These are phyloP conservation scores for Mesocricetus auratus DNA, from an alignment of 2,113 vertebrate genomes.

Conservation along the genomic window DNA sequence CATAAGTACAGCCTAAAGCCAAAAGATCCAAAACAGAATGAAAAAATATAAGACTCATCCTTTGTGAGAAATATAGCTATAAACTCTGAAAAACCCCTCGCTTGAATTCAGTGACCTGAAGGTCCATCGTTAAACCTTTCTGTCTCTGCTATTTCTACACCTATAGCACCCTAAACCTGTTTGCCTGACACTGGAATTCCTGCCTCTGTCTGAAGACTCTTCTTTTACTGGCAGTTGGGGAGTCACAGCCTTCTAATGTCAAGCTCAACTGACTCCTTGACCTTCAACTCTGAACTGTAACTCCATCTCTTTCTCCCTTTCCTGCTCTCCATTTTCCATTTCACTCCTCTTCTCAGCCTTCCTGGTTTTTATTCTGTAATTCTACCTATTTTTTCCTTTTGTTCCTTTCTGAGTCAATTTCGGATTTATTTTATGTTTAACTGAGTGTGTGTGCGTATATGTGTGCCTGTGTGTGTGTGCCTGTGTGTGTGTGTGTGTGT, in stretches of 20 bases:
- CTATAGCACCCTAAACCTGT: neutral
- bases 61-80: neutral
- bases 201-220: neutral
- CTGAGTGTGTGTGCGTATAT: neutral
- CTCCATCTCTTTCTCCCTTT: neutral
- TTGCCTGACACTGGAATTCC: neutral
- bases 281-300: neutral
- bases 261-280: neutral
- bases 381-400: too few species aligned
- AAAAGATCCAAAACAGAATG: neutral
- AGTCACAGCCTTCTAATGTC: neutral
- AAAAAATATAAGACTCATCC: neutral
- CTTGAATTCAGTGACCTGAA: too few species aligned
- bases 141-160: neutral
- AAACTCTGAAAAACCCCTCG: neutral
- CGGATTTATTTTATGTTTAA: neutral
- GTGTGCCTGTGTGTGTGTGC: neutral
- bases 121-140: neutral
- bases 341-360: neutral
- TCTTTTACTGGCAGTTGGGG: too few species aligned
- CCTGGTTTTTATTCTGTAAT: neutral
- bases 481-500: neutral
- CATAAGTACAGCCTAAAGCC: neutral
- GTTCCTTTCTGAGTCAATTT: neutral
- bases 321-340: neutral